Evolutionary conservation across 2,113 vertebrate genomes (phyloP), one percentile per base, ranked within the genome.

Genomic region (Nibea albiflora): DNA sequence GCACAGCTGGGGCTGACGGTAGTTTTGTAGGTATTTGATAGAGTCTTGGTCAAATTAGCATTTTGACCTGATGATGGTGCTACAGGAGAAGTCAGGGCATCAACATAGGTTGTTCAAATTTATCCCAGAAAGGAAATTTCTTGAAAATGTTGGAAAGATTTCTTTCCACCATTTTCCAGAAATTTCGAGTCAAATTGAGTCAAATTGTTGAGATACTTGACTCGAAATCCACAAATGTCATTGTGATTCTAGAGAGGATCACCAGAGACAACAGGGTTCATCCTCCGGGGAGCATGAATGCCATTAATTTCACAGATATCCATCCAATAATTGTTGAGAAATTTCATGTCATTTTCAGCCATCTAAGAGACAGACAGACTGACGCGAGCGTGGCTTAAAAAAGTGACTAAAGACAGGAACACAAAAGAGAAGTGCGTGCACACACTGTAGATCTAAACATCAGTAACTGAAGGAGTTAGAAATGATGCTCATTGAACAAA

Each of bases 371-470:
- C 39, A 14, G 58, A 66, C 14, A 39, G 31, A 52, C n/a, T 10
- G 14, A 49, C 35, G 11, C 11, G 11, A 46, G 57, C 46, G 4
- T 11, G 19, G 69, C 46, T 65, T 22, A 61, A 71, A 22, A 24
- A 11, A 46, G 31, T 12, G n/a, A 28, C 49, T 9, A 14, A 28
- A 69, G 73, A 56, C 31, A 1, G 4, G 11, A 26, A 5, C 77
- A 62, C 54, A 75, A 73, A 75, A 63, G 24, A 71, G 19, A 24
- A 53, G 78, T 22, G 50, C 52, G 63, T 39, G 39, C 86, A 39
- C 61, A 65, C 7, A 44, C 73, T 57, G 28, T 1, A 61, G 47
- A 73, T 82, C 66, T 67, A 58, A 79, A 65, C 64, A 68, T 35
- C 69, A 72, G 22, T 19, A 47, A 63, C 47, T 54, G 65, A 64